Base-by-base conservation (phyloP, 2,888 invertebrate species). In the Crossocerus cetratus region DNA sequence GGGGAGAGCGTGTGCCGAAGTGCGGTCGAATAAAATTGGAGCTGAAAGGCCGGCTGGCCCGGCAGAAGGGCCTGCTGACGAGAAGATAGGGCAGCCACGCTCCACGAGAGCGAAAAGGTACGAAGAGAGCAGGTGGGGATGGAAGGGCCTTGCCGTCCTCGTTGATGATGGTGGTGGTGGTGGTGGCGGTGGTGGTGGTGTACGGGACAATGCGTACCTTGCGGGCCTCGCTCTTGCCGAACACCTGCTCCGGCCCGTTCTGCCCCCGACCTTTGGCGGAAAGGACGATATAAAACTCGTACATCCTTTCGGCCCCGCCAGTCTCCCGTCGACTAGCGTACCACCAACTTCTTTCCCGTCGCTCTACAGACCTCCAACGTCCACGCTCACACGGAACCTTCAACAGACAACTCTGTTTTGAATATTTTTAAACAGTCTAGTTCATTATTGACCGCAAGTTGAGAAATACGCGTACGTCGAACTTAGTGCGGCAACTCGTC, bases 161-260 rank as follows among this genome's bases (percentile, higher is more conserved):
- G 13, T 20, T 13, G 21, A 13, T 22, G 3, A 42, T 42, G 21
- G 20, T 5, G 32, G 21, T 59, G 53, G 42, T 72, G 55, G 61
- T 67, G 73, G 63, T 67, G 66, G 66, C 62, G 44, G 55, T 32
- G 3, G 32, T 32, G 32, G 32, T 32, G 32, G 32, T 32, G 53
- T 67, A 74, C 64, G 64, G 42, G 64, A 73, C 73, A 68, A 69
- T 74, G 49, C 56, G 56, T 22, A 20, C 56, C 20, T 21, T 44
- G 43, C 63, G 57, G 58, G 59, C 44, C 65, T 32, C 32, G 32
- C 32, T 32, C 32, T 55, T 55, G 76, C 76, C 78, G 84, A 87
- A 89, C 89, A 89, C 89, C 89, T 89, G 88, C 87, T 85, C 84
- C 74, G 79, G 79, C 78, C 77, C 79, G 78, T 77, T 45, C 53